phyloP scores from a whole-genome alignment of 2,888 invertebrate species.

The Diloba caeruleocephala region DNA sequence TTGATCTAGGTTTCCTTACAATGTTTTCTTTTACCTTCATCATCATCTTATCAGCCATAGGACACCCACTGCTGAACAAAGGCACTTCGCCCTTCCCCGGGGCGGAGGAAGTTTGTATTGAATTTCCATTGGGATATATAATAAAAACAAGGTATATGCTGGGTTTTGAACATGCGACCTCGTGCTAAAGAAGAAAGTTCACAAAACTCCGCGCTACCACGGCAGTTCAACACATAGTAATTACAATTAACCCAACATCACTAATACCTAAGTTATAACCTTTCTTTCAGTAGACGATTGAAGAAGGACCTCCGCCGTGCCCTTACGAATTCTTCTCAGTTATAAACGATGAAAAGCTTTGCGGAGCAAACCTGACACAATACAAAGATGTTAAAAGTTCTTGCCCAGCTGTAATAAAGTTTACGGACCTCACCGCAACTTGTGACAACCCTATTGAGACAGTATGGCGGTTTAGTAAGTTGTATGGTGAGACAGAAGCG shows the following conservation, averaged over 20 bases:
- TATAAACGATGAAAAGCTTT: conserved; percentile 55
- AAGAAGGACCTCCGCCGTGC: conserved; percentile 68
- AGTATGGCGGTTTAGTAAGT: conserved; percentile 58
- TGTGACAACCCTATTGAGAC: conserved; percentile 76
- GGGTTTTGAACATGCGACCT: too few species aligned
- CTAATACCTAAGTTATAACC: neutral
- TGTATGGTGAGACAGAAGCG: conserved; percentile 53
- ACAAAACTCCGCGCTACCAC: too few species aligned
- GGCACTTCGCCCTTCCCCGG: too few species aligned
- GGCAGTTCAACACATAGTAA: too few species aligned
- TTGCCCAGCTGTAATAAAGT: conserved; percentile 59
- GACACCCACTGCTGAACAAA: too few species aligned
- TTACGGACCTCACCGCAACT: conserved; percentile 55
- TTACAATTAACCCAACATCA: neutral
- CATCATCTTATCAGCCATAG: too few species aligned
- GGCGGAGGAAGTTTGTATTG: too few species aligned
- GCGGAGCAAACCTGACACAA: conserved; percentile 58
- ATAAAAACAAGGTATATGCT: too few species aligned
- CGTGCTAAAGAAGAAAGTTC: too few species aligned
- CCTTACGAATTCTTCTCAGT: conserved; percentile 71
- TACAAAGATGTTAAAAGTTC: conserved; percentile 34
- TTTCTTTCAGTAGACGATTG: conserved; percentile 66
- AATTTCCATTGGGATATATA: too few species aligned
- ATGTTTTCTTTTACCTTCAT: too few species aligned
- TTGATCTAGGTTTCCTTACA: too few species aligned